Evolutionary conservation across 2,113 vertebrate species (phyloP), one percentile per base, ranked within the genome.

Genomic region (Varanus komodoensis): DNA sequence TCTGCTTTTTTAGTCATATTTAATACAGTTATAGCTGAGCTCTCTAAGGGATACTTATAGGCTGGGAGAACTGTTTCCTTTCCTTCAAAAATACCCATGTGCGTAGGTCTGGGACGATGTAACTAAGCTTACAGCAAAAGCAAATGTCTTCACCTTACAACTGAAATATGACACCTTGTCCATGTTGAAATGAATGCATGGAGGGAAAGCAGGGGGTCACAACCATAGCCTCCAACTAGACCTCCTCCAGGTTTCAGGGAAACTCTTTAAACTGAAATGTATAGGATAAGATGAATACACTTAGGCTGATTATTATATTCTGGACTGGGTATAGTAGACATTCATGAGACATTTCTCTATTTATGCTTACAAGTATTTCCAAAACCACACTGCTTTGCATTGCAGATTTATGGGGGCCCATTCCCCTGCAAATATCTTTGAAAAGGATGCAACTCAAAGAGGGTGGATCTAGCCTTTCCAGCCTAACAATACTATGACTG

Each of bases 1-100:
- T 54, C 52, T 89, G 69, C 44, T 83, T 78, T 50, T 52, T n/a
- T 52, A 84, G 71, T 64, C 12, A 54, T 78, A 15, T 91, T 75
- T 75, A 87, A 77, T 74, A 68, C 32, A 71, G 29, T 15, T 77
- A 32, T 29, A 61, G 34, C 14, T 88, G 21, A 77, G 8, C 34
- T 3, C 54, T 90, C 14, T 75, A 8, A 27, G 25, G 12, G n/a
- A 23, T 38, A 64, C 78, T 87, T 82, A 79, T 89, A 44, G 52
- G 15, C 57, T 32, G 38, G 79, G 32, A 9, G 52, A 8, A 17
- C 27, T 19, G 8, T 52, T 68, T 68, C 12, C 52, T 67, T 75
- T 23, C 29, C 34, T 87, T 54, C 80, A 74, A 50, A 15, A 79
- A 8, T 4, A 2, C 27, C 32, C 48, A 67, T 23, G 57, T 44